phyloP scores from a whole-genome alignment of 2,797 vertebrate species.

The Sebastes trivittatus region DNA sequence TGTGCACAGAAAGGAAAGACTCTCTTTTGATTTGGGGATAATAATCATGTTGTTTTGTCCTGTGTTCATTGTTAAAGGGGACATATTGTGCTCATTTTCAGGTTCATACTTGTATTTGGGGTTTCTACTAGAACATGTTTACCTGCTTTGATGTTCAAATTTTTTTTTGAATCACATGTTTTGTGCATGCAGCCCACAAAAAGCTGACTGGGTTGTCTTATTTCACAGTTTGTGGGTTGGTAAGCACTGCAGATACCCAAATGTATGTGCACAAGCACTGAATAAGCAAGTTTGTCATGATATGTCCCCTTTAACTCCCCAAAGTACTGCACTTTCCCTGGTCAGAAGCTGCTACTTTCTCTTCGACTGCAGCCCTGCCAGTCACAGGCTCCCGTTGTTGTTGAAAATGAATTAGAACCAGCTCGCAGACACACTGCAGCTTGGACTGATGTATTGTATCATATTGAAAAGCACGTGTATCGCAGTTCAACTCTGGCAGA shows the following conservation, averaged over 20 bases:
- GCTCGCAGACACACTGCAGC: constrained; percentile 23
- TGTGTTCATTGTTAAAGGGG: background rate
- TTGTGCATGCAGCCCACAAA: background rate
- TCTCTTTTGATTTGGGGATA: background rate
- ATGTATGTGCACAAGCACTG: background rate
- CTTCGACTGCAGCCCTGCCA: constrained; percentile 13
- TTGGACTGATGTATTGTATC: constrained; percentile 13
- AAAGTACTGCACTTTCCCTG: background rate
- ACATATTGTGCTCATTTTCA: background rate
- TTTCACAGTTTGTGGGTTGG: background rate
- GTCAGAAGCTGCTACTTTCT: background rate
- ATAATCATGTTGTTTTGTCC: background rate
- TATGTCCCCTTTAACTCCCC: background rate
- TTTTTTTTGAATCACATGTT: background rate
- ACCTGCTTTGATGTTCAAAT: background rate
- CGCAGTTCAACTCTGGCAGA: background rate
- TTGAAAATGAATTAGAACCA: constrained; percentile 43
- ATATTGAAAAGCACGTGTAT: constrained; percentile 9
- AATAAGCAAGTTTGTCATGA: background rate
- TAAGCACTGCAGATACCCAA: background rate
- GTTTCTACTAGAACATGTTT: background rate
- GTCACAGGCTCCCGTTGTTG: constrained; percentile 23
- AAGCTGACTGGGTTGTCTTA: background rate
- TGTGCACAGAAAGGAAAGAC: background rate
- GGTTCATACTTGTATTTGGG: background rate